These are phyloP conservation scores for Neoniphon sammara DNA, from an alignment of 2,797 vertebrate genomes.

Conservation along the genomic window DNA sequence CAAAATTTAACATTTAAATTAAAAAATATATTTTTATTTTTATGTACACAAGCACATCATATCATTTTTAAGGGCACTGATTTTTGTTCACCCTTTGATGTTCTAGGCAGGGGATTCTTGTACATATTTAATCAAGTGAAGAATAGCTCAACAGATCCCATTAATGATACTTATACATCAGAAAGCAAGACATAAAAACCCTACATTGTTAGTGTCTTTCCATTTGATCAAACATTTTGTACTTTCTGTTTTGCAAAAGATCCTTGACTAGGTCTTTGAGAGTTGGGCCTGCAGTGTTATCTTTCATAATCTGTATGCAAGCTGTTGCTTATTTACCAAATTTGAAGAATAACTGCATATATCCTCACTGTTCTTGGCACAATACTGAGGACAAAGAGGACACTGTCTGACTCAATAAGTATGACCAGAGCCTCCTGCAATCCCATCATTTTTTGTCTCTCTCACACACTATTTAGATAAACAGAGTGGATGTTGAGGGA, in stretches of 20 bases:
- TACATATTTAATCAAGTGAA: too few relatives aligned
- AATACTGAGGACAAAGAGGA: neutral
- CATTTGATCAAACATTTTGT: neutral
- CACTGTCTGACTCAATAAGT: conserved; percentile 1
- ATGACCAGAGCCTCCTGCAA: conserved; percentile 1
- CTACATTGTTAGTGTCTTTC: neutral
- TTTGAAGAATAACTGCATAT: conserved; percentile 2
- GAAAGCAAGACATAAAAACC: neutral
- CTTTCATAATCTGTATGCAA: conserved; percentile 2
- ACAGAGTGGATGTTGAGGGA: conserved; percentile 33
- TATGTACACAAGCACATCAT: too few relatives aligned
- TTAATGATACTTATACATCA: too few relatives aligned
- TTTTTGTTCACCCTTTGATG: too few relatives aligned
- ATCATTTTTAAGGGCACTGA: too few relatives aligned
- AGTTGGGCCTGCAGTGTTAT: neutral
- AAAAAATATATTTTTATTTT: too few relatives aligned
- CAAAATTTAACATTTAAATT: too few relatives aligned
- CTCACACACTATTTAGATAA: conserved; percentile 12
- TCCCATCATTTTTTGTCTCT: neutral
- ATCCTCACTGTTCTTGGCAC: neutral
- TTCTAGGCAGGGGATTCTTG: too few relatives aligned
- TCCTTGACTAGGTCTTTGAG: neutral
- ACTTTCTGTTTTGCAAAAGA: neutral
- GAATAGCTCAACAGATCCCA: too few relatives aligned
- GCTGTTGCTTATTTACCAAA: conserved; percentile 1